Percentiles rank a stretch among this genome's conserved stretches.
Evolutionary conservation across 2,797 vertebrate species (phyloP).

Genomic region (Phylloscopus collybita): DNA sequence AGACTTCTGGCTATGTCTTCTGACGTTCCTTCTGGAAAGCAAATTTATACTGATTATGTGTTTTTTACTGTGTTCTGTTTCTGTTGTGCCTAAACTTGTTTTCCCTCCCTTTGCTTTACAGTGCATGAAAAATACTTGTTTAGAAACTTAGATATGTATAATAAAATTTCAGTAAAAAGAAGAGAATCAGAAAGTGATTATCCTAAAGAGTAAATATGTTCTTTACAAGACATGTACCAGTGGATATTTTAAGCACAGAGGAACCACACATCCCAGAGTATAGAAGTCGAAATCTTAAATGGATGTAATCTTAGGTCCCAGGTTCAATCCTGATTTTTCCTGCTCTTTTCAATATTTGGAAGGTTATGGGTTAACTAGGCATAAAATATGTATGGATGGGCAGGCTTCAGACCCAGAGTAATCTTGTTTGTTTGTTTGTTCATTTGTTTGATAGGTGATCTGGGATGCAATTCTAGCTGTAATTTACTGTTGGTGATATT

Average conservation of each 20-base stretch:
- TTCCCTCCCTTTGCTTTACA: conserved; percentile 4
- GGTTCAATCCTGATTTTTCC: neutral
- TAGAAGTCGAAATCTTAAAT: neutral
- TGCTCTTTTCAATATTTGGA: neutral
- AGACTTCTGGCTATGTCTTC: neutral
- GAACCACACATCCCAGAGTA: neutral
- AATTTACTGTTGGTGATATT: neutral
- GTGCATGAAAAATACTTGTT: neutral
- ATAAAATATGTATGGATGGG: neutral
- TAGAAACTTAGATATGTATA: conserved; percentile 4
- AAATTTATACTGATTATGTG: conserved; percentile 4
- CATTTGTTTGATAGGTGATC: neutral
- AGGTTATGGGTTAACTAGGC: neutral
- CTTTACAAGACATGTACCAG: neutral
- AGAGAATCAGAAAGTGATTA: conserved; percentile 7
- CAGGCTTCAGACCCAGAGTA: neutral
- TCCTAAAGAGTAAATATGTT: conserved; percentile 19
- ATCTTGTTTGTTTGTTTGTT: too few relatives aligned
- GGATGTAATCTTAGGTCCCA: neutral
- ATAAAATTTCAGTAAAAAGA: conserved; percentile 35
- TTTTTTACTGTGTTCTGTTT: neutral
- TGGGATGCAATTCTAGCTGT: neutral
- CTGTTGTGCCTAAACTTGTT: neutral
- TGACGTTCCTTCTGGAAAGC: conserved; percentile 5
- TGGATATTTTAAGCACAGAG: neutral